Percentiles rank a stretch among this genome's conserved stretches.
Conservation (phyloP, 2,113 vertebrate genomes). For the Odocoileus hemionus region DNA sequence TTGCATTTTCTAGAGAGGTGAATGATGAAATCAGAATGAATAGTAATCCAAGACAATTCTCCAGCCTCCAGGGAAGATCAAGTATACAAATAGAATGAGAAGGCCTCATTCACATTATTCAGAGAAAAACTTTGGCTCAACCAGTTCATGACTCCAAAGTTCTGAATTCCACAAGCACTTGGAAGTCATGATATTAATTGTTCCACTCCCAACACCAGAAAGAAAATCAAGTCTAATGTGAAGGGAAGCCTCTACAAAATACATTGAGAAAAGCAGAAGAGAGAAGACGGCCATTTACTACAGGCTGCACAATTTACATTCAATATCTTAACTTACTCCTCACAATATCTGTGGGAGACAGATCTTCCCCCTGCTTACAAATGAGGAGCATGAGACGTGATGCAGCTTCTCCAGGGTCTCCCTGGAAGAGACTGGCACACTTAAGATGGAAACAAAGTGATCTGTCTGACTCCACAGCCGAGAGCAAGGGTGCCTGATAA, state of each 20-base stretch:
- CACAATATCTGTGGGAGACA: background rate
- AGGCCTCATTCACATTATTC: background rate
- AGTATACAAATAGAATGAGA: background rate
- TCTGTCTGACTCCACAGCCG: background rate
- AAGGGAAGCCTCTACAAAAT: background rate
- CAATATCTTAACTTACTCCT: background rate
- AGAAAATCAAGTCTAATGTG: background rate
- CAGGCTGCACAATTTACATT: accelerated
- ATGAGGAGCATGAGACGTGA: background rate
- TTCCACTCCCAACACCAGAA: background rate
- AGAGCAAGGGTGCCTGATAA: background rate
- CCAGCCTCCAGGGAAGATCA: background rate
- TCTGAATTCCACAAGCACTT: background rate
- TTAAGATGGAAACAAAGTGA: background rate
- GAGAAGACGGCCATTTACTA: background rate
- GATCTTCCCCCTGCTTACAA: background rate
- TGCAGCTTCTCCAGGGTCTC: background rate
- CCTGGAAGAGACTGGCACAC: background rate
- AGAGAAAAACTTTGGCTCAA: background rate
- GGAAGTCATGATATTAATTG: background rate
- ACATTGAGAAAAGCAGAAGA: background rate
- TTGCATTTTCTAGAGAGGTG: constrained; percentile 1
- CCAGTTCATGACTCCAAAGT: background rate
- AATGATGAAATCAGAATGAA: constrained; percentile 3
- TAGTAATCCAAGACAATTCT: background rate